Base-by-base conservation (phyloP, 2,888 invertebrate species). In the Andrena haemorrhoa region DNA sequence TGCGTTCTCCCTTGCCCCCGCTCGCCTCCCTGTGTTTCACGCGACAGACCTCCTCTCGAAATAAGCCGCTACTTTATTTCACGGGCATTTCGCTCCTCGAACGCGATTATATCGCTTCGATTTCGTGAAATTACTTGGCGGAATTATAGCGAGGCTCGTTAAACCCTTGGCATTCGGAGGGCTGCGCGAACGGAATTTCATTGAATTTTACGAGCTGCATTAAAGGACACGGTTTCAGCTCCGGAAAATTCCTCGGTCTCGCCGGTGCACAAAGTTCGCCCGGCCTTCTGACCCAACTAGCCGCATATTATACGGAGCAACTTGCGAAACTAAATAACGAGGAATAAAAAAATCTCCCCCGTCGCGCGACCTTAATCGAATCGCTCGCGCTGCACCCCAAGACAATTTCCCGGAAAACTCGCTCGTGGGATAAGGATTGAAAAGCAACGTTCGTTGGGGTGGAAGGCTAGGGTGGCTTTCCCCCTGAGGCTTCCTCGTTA, bases 311-410 rank as follows among this genome's bases (percentile, higher is more conserved):
- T 5, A 41, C 41, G 41, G 16, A 41, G 41, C 16, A 41, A 41
- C 41, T 41, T 41, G 41, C 41, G 16, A 41, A 41, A 41, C 41
- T 41, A 41, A 41, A 41, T 16, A 12, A 41, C 41, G 41, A 41
- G 41, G 41, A 41, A 41, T 41, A 8, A 31, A n/a, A 33, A 16
- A 10, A 51, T 58, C 58, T 29, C 23, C 2, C 29, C 7, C 60
- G 29, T 20, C 61, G 35, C 41, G 23, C 47, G 74, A 80, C 70
- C 77, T 84, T 81, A 83, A 86, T 83, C 83, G 80, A 83, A 76
- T 85, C 66, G 63, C 51, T 71, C 49, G 12, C 68, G 64, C 12
- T 70, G 64, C 8, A 31, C 75, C 8, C 35, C 41, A 35, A 75
- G 51, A 61, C 61, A 33, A 66, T 79, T 77, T 83, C 70, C 68